Percentiles rank a stretch among this genome's conserved stretches.
Conservation (phyloP, 2,888 invertebrate species). For the Tiliacea aurago region DNA sequence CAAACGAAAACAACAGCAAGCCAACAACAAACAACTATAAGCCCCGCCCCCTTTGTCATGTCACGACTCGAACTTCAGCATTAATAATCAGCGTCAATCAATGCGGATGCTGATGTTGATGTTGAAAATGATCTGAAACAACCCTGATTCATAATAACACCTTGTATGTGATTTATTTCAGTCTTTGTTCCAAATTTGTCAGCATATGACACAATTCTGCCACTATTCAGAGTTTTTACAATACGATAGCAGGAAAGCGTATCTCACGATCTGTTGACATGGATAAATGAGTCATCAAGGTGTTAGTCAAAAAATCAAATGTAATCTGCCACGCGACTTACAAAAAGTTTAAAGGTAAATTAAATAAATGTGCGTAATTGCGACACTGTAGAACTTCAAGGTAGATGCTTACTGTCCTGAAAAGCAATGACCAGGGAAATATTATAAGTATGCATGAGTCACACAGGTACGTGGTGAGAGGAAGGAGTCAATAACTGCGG, state of each 20-base stretch:
- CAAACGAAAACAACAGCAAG: too few relatives aligned
- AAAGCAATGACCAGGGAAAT: slow-evolving; percentile 47
- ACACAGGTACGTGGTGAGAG: slow-evolving; percentile 11
- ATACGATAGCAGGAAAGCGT: slow-evolving; percentile 26
- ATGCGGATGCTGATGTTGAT: too few relatives aligned
- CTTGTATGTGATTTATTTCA: slow-evolving; percentile 54
- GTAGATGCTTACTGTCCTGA: slow-evolving; percentile 50
- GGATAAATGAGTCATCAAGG: slow-evolving; percentile 26
- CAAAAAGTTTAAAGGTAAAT: slow-evolving; percentile 56
- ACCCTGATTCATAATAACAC: slow-evolving; percentile 41
- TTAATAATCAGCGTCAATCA: too few relatives aligned
- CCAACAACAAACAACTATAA: too few relatives aligned
- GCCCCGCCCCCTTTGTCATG: too few relatives aligned
- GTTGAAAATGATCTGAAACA: too few relatives aligned
- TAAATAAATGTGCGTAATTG: slow-evolving; percentile 61
- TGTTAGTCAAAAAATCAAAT: slow-evolving; percentile 42
- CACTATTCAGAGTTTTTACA: slow-evolving; percentile 24
- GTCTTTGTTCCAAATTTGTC: slow-evolving; percentile 31
- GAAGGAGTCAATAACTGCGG: slow-evolving; percentile 23
- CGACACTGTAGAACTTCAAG: slow-evolving; percentile 52
- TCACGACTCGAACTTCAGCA: too few relatives aligned
- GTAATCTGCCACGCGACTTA: slow-evolving; percentile 24
- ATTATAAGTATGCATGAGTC: slow-evolving; percentile 43
- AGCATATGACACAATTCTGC: slow-evolving; percentile 32
- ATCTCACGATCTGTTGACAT: slow-evolving; percentile 23